A percentile compares a stretch with the other conserved stretches of the same genome.
Evolutionary conservation across 2,113 vertebrate species (phyloP).

Genomic region (Epinephelus fuscoguttatus): DNA sequence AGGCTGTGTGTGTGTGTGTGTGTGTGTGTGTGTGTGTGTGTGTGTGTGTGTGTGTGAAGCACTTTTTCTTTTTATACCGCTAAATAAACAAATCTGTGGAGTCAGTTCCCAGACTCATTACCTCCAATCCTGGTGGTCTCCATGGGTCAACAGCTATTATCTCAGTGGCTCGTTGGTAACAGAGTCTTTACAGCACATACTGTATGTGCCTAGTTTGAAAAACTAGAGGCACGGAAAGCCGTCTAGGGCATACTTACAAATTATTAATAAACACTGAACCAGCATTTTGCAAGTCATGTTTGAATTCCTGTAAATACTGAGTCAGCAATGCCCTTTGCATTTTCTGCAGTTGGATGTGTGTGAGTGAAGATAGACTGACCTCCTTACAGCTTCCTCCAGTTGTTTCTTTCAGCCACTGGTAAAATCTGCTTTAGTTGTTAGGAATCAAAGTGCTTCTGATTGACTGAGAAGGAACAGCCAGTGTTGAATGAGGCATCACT

Average conservation of each 20-base stretch:
- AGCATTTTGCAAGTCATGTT: slow-evolving; percentile 49
- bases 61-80: slow-evolving; percentile 42
- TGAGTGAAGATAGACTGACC: background rate
- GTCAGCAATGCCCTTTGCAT: slow-evolving; percentile 24
- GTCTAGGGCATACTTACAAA: slow-evolving; percentile 22
- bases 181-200: slow-evolving; percentile 20
- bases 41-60: slow-evolving; percentile 15
- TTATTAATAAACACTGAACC: slow-evolving; percentile 44
- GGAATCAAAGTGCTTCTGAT: slow-evolving; percentile 2
- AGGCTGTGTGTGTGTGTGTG: slow-evolving; percentile 24
- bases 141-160: slow-evolving; percentile 52
- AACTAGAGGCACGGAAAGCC: background rate
- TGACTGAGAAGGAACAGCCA: slow-evolving; percentile 17
- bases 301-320: slow-evolving; percentile 33
- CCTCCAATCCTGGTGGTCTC: slow-evolving; percentile 57
- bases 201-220: background rate
- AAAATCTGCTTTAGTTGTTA: slow-evolving; percentile 29
- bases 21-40: slow-evolving; percentile 14
- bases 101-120: slow-evolving; percentile 64
- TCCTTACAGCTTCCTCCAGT: slow-evolving; percentile 8
- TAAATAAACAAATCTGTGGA: slow-evolving; percentile 66
- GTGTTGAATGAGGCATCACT: slow-evolving; percentile 3
- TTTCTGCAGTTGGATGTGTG: slow-evolving; percentile 8
- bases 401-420: slow-evolving; percentile 25
- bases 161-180: slow-evolving; percentile 39